Evolutionary conservation across 2,888 invertebrate species (phyloP).

Genomic region (Amiota mariae): DNA sequence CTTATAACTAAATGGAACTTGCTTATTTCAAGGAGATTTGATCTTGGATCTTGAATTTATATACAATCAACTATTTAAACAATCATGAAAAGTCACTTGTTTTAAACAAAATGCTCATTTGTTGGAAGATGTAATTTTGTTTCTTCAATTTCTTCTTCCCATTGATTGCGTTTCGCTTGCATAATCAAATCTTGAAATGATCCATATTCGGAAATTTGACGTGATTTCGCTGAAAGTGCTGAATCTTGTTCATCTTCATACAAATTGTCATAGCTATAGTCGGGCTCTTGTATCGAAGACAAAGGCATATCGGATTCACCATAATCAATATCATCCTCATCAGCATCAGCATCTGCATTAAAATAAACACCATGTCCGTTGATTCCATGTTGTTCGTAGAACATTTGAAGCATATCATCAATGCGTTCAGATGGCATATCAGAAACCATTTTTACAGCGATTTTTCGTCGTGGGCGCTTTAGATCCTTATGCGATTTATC

Average conservation of each 20-base stretch:
- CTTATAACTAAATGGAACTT: too few relatives aligned
- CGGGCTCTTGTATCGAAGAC: slow-evolving; percentile 46
- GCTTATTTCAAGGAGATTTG: too few relatives aligned
- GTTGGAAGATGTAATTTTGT: slow-evolving; percentile 52
- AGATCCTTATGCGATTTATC: slow-evolving; percentile 49
- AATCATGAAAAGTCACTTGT: too few relatives aligned
- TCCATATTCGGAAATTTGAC: slow-evolving; percentile 59
- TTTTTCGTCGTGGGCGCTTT: slow-evolving; percentile 60
- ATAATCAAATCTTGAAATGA: slow-evolving; percentile 66
- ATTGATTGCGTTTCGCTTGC: slow-evolving; percentile 60
- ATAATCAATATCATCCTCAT: slow-evolving; percentile 44
- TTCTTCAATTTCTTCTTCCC: slow-evolving; percentile 60
- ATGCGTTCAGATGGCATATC: slow-evolving; percentile 62
- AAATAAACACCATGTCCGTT: slow-evolving; percentile 35
- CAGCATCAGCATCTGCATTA: slow-evolving; percentile 37
- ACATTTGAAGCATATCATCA: slow-evolving; percentile 58
- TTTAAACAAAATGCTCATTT: slow-evolving; percentile 54
- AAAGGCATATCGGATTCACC: slow-evolving; percentile 41
- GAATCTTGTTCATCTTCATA: slow-evolving; percentile 65
- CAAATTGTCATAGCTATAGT: slow-evolving; percentile 63
- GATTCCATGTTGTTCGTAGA: slow-evolving; percentile 57
- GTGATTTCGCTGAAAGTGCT: slow-evolving; percentile 52
- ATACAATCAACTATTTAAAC: too few relatives aligned
- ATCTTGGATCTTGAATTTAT: too few relatives aligned
- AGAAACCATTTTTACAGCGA: slow-evolving; percentile 63